phyloP scores from a whole-genome alignment of 2,888 invertebrate genomes.

The Tachina lurida region DNA sequence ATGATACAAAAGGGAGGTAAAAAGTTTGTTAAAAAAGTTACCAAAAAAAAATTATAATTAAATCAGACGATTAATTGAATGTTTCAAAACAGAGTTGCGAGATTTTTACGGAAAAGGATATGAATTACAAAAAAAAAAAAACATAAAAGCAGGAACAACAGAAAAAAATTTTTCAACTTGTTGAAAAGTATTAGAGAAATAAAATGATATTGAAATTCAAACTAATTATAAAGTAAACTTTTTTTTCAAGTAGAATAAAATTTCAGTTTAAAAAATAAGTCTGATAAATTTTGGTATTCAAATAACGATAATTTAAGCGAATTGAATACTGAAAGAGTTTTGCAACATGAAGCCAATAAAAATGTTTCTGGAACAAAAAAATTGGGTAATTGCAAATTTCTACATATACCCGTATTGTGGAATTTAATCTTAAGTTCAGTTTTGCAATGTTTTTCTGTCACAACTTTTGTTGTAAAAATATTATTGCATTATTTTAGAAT shows the following conservation, averaged over 20 bases:
- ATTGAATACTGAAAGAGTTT: not conserved
- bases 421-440: no score
- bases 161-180: not conserved
- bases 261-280: not conserved
- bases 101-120: slow-evolving; percentile 9
- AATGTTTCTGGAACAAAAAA: not conserved
- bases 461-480: no score
- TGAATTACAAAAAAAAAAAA: slow-evolving; percentile 2
- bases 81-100: slow-evolving; percentile 25
- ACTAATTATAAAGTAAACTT: slow-evolving; percentile 5
- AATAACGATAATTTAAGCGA: not conserved
- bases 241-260: not conserved
- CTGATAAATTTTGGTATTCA: not conserved
- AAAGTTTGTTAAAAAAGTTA: not conserved
- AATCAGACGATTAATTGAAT: slow-evolving; percentile 59
- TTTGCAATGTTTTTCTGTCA: no score
- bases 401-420: no score
- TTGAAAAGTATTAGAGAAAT: not conserved
- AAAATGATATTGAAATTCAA: not conserved
- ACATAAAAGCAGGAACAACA: not conserved
- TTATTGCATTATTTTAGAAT: no score
- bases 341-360: not conserved
- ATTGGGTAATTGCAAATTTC: no score
- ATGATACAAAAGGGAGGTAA: not conserved
- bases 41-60: slow-evolving; percentile 45